phyloP scores from a whole-genome alignment of 2,888 invertebrate genomes.

The Amblyjoppa proteus region DNA sequence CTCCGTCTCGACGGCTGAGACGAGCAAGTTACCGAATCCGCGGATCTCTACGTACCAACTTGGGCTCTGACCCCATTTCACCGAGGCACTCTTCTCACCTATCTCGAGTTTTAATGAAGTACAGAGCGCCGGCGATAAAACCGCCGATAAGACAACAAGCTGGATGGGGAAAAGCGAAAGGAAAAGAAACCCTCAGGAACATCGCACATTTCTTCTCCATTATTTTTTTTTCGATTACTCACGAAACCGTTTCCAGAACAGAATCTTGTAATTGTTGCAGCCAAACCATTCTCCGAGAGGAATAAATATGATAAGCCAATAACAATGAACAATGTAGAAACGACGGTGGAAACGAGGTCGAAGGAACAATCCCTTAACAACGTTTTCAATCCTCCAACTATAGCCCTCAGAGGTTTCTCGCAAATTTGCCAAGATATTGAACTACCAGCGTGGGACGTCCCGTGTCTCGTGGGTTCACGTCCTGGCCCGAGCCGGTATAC shows the following conservation, averaged over 20 bases:
- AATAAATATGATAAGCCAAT: not conserved
- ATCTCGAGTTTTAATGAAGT: slow-evolving; percentile 62
- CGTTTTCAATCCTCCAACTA: not conserved
- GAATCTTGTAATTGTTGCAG: not conserved
- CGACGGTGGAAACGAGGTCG: not conserved
- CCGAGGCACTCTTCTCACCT: slow-evolving; percentile 51
- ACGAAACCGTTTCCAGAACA: not conserved
- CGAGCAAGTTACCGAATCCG: slow-evolving; percentile 34
- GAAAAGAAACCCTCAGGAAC: slow-evolving; percentile 4
- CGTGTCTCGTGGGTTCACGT: slow-evolving; percentile 21
- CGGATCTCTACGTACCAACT: slow-evolving; percentile 2
- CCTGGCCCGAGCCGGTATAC: not conserved
- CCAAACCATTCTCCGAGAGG: not conserved
- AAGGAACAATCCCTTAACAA: not conserved
- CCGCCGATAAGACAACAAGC: not conserved
- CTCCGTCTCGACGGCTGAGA: slow-evolving; percentile 37
- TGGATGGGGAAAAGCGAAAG: not conserved
- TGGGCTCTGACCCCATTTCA: slow-evolving; percentile 58
- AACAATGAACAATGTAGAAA: not conserved
- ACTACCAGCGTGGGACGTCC: slow-evolving; percentile 24
- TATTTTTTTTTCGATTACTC: too few species aligned
- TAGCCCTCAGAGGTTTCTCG: not conserved
- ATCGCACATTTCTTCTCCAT: not conserved
- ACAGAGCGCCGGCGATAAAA: slow-evolving; percentile 41
- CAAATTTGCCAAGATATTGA: slow-evolving; percentile 33